Percentiles rank a stretch among this genome's conserved stretches.
These are phyloP conservation scores for Scortum barcoo DNA, from an alignment of 2,113 vertebrate genomes.

Conservation along the genomic window DNA sequence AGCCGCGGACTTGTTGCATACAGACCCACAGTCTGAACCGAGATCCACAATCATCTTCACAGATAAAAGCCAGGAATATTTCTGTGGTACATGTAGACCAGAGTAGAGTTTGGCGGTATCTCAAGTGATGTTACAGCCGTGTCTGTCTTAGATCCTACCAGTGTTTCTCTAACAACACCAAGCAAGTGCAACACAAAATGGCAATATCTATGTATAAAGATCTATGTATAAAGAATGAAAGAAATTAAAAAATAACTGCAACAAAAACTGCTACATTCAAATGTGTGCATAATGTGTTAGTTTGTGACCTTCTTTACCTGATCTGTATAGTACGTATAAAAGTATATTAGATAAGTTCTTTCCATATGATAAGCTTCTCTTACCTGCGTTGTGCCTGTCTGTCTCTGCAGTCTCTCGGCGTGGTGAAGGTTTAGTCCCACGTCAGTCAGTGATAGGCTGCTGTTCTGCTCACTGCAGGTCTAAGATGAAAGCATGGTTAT, in stretches of 20 bases:
- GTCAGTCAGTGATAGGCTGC: neutral
- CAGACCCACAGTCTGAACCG: slow-evolving; percentile 24
- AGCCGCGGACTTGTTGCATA: slow-evolving; percentile 52
- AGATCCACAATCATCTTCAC: slow-evolving; percentile 19
- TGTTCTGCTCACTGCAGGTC: slow-evolving; percentile 36
- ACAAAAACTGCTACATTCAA: neutral
- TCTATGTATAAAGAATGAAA: neutral
- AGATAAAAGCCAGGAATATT: neutral
- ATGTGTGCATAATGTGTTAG: neutral
- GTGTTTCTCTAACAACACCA: neutral
- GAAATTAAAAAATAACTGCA: neutral
- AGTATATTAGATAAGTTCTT: neutral
- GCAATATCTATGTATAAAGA: too few species aligned
- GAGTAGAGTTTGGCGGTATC: too few species aligned
- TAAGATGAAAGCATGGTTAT: slow-evolving; percentile 55
- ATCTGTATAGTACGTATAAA: neutral
- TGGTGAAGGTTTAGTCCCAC: neutral
- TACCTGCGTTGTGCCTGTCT: slow-evolving; percentile 26
- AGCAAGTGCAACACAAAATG: neutral
- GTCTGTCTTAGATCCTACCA: too few species aligned
- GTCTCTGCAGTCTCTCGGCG: neutral
- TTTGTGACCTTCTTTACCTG: neutral
- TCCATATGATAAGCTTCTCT: neutral
- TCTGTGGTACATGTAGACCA: neutral
- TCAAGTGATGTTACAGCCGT: neutral